phyloP scores from a whole-genome alignment of 2,113 vertebrate genomes.

The Labeo rohita region DNA sequence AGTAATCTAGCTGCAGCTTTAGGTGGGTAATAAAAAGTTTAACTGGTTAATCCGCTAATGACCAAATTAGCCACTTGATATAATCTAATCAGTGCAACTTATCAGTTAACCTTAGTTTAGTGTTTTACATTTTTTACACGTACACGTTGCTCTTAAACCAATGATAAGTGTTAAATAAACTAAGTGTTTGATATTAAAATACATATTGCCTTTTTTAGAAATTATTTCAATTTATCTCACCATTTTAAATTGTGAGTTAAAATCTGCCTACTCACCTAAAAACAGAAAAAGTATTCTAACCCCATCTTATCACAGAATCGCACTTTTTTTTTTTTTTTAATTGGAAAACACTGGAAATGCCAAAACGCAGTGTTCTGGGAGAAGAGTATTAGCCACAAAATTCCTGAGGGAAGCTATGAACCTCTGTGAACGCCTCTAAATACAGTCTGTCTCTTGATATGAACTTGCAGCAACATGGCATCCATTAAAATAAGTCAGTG shows the following conservation, averaged over 20 bases:
- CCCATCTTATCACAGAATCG: not conserved
- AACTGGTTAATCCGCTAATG: conserved; percentile 24
- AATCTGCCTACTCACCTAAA: too few species aligned
- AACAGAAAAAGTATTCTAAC: not conserved
- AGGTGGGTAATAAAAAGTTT: not conserved
- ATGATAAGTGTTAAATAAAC: not conserved
- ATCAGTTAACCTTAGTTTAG: not conserved
- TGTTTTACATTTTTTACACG: not conserved
- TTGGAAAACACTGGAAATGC: not conserved
- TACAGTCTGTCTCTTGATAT: conserved; percentile 31
- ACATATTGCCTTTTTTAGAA: not conserved
- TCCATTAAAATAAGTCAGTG: conserved; percentile 45
- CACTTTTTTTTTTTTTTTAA: not conserved
- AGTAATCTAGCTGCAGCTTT: conserved; percentile 13
- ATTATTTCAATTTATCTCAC: not conserved
- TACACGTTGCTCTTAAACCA: not conserved
- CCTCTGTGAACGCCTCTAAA: conserved; percentile 37
- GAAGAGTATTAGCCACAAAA: conserved; percentile 2
- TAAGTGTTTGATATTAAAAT: not conserved
- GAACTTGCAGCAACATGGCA: conserved; percentile 20
- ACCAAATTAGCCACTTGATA: conserved; percentile 34
- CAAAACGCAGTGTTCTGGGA: conserved; percentile 8
- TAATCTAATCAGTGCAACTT: conserved; percentile 34
- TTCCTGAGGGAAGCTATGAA: conserved; percentile 1
- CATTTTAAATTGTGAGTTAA: too few species aligned